Evolutionary conservation across 2,888 invertebrate genomes (phyloP).

Genomic region (Agrochola lychnidis): DNA sequence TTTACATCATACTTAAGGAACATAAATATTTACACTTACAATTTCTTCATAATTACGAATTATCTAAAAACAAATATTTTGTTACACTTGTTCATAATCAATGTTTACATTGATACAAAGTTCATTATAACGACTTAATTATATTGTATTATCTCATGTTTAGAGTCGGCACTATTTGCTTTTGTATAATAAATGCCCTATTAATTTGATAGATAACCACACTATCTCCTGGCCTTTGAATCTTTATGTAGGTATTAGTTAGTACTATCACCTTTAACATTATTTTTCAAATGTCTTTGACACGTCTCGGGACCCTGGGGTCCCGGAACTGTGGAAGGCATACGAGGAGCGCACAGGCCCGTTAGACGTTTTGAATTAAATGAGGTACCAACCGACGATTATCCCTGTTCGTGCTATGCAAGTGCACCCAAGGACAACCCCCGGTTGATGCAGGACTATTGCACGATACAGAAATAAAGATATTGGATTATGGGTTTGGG

Average conservation of each 20-base stretch:
- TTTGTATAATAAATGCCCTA: slow-evolving; percentile 47
- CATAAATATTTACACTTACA: slow-evolving; percentile 35
- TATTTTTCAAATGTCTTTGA: too few species aligned
- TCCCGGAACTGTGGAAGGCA: too few species aligned
- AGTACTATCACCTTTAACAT: background rate
- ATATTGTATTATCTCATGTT: slow-evolving; percentile 53
- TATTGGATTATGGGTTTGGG: too few species aligned
- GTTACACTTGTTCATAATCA: slow-evolving; percentile 61
- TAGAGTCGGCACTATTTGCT: slow-evolving; percentile 56
- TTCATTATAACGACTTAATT: slow-evolving; percentile 21
- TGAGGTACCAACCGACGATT: too few species aligned
- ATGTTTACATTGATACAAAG: slow-evolving; percentile 35
- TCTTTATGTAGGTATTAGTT: background rate
- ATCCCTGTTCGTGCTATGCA: too few species aligned
- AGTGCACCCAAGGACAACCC: too few species aligned
- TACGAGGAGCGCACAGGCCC: too few species aligned
- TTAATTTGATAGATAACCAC: slow-evolving; percentile 34
- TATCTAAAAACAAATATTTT: slow-evolving; percentile 56
- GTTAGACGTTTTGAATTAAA: too few species aligned
- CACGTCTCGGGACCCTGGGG: too few species aligned
- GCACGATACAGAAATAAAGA: too few species aligned
- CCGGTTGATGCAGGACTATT: too few species aligned
- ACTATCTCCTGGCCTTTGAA: slow-evolving; percentile 33
- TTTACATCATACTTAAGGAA: slow-evolving; percentile 9
- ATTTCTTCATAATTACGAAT: slow-evolving; percentile 40